Conservation (phyloP, 2,888 invertebrate genomes). For the Drosophila nr. perissopoda region DNA sequence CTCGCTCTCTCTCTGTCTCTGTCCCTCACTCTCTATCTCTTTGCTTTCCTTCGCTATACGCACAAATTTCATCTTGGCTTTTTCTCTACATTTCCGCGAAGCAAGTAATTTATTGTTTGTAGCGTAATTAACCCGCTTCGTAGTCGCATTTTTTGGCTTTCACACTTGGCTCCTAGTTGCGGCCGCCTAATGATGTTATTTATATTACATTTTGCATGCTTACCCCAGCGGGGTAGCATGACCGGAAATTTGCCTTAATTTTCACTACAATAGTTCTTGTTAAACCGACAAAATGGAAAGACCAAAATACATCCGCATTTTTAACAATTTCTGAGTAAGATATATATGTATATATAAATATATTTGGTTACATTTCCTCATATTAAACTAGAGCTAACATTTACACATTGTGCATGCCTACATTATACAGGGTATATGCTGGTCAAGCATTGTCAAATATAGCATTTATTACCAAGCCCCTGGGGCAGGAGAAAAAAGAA, state of each 20-base stretch:
- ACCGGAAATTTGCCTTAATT: not conserved
- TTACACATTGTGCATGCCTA: not conserved
- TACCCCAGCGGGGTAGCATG: not conserved
- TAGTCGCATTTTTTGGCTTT: slow-evolving; percentile 60
- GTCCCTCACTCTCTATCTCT: not conserved
- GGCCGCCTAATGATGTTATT: slow-evolving; percentile 49
- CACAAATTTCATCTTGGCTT: slow-evolving; percentile 25
- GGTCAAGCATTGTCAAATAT: not conserved
- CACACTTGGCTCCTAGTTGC: slow-evolving; percentile 42
- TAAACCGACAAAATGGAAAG: not conserved
- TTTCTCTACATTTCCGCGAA: slow-evolving; percentile 33
- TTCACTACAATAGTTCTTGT: slow-evolving; percentile 3
- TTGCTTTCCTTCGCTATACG: not conserved
- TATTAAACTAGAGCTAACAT: not conserved
- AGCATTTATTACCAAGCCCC: slow-evolving; percentile 6
- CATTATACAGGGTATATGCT: slow-evolving; percentile 12
- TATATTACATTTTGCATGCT: slow-evolving; percentile 44
- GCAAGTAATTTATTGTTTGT: slow-evolving; percentile 76
- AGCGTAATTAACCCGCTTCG: slow-evolving; percentile 74
- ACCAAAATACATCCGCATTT: not conserved
- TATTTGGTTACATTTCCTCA: not conserved
- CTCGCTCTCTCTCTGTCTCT: not conserved
- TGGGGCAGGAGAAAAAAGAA: slow-evolving; percentile 14
- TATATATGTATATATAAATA: too few relatives aligned
- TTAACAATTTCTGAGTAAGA: not conserved